A percentile compares a stretch with the other conserved stretches of the same genome.
These are phyloP conservation scores for Sylvietta virens DNA, from an alignment of 2,113 vertebrate genomes.

Conservation along the genomic window DNA sequence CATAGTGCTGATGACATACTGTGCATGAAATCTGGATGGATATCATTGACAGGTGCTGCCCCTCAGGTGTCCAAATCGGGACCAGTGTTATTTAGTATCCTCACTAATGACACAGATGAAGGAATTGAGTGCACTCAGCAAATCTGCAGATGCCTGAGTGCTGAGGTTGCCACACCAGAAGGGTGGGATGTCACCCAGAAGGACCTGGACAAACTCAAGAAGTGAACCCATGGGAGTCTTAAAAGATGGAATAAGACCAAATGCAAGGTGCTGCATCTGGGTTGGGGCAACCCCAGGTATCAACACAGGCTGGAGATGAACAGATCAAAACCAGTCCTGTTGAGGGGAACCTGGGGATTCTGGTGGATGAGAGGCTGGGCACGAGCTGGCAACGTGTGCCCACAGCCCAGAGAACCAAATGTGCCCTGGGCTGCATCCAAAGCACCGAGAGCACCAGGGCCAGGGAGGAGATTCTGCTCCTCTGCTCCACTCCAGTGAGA, in stretches of 20 bases:
- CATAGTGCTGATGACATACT: background rate
- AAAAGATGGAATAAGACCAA: background rate
- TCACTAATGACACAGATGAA: background rate
- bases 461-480: background rate
- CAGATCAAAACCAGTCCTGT: background rate
- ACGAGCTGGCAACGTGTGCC: rapidly evolving
- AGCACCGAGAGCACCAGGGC: background rate
- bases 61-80: background rate
- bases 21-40: background rate
- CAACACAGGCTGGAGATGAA: background rate
- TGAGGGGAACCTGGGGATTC: background rate
- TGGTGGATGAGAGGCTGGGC: background rate
- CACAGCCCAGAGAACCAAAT: background rate
- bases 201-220: background rate
- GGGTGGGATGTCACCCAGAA: background rate
- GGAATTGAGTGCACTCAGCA: background rate
- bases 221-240: background rate
- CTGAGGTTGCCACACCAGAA: background rate
- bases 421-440: background rate
- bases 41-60: background rate
- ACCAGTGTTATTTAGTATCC: background rate
- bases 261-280: background rate
- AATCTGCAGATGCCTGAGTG: background rate
- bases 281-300: background rate
- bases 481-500: background rate